Base-by-base conservation (phyloP, 2,888 invertebrate genomes). In the Cenopis cana region DNA sequence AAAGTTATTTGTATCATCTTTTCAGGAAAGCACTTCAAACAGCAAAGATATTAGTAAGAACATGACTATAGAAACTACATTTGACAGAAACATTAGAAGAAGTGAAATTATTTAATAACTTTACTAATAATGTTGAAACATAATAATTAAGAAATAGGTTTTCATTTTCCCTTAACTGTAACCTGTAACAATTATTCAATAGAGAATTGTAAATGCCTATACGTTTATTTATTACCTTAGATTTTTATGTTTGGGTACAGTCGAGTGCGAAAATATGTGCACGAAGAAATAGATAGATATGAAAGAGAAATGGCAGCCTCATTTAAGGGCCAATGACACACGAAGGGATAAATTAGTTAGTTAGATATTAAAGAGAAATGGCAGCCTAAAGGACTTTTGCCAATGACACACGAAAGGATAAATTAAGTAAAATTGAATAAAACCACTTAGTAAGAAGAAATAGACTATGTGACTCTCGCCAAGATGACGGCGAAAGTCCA, bases 51-150 rank as follows among this genome's bases (percentile, higher is more conserved):
- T 91, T 1, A 46, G 12, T 76, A 92, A 91, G 82, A 90, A 88
- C 75, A 90, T 89, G 65, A 91, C 91, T 78, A 92, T 93, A 70
- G 93, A 92, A 74, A 93, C 93, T 72, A 91, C 90, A 50, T 90
- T 88, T 76, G 91, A 92, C 77, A 87, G 91, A 79, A 91, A 90
- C 38, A 85, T 85, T 90, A 73, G 93, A 92, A 82, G 90, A 90
- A 88, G 90, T 92, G 65, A 90, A 89, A 81, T 89, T 81, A 82
- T 76, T 77, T 74, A 69, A 33, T n/a, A n/a, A n/a, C n/a, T n/a
- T n/a, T n/a, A n/a, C n/a, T n/a, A n/a, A 62, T 73, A 75, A 74
- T 33, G 33, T 50, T 17, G 56, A 60, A 54, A 66, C 59, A 68
- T 56, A 49, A 36, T 50, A 12, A 14, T 59, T 46, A 52, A 57